These are phyloP conservation scores for Apis cerana DNA, from an alignment of 1,140 invertebrate species.

Conservation along the genomic window DNA sequence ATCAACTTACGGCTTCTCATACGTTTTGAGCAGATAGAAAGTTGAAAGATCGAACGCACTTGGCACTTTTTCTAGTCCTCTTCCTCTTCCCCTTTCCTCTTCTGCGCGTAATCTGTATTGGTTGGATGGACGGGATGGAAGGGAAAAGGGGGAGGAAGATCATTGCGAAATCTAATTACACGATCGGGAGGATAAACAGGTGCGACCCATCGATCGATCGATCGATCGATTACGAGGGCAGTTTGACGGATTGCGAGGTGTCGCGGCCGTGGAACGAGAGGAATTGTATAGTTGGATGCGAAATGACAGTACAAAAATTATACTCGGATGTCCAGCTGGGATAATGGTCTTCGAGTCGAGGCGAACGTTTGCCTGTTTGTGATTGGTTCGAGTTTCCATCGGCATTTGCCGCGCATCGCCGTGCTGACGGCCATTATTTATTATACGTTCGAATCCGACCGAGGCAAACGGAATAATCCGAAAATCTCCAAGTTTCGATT, in stretches of 20 bases:
- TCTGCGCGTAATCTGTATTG: neutral
- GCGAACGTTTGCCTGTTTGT: slow-evolving; percentile 57
- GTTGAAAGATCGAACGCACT: neutral
- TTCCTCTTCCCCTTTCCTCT: too few species aligned
- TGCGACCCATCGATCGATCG: slow-evolving; percentile 55
- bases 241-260: slow-evolving; percentile 43
- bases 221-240: slow-evolving; percentile 51
- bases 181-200: slow-evolving; percentile 31
- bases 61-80: neutral
- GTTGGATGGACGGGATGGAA: too few species aligned
- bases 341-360: slow-evolving; percentile 69
- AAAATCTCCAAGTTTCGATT: neutral
- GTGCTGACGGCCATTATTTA: slow-evolving; percentile 72
- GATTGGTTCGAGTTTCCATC: slow-evolving; percentile 63
- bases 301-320: slow-evolving; percentile 71
- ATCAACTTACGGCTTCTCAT: neutral
- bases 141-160: neutral
- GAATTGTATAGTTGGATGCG: slow-evolving; percentile 64
- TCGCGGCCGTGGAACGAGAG: slow-evolving; percentile 55
- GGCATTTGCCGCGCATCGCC: slow-evolving; percentile 54
- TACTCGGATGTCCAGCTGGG: slow-evolving; percentile 73
- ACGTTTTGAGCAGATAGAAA: neutral
- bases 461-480: slow-evolving; percentile 20
- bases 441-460: slow-evolving; percentile 51
- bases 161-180: slow-evolving; percentile 24